Evolutionary conservation across 92 coral and sea anemone genomes (phyloP), one percentile per base, ranked within the genome.

Genomic region (Heteractis magnifica): DNA sequence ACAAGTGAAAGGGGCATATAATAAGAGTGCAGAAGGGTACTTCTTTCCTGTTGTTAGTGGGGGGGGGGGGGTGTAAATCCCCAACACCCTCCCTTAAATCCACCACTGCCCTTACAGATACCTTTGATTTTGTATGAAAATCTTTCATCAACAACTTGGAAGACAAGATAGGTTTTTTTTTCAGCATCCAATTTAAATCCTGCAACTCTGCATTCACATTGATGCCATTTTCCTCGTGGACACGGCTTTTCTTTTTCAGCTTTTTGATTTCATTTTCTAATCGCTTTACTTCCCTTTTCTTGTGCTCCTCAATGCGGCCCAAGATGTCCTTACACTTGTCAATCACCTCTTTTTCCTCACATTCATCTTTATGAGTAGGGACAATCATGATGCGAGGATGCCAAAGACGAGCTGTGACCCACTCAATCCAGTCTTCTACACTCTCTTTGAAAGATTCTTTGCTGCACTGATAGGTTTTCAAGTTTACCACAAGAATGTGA

Each of bases 401-500:
- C 53, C 72, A 81, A 23, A 95, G 90, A 18, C 94, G 94, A 4
- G 94, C 94, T 19, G 94, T 87, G 15, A 94, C 94, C 82, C 93
- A 78, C 56, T 91, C 91, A 13, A 95, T 84, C 98, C 98, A 95
- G 79, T 94, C 94, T 80, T 95, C 94, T 64, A 93, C 94, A 87
- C 88, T 88, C 64, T 80, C 85, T 49, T 87, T 72, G 72, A 92
- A 95, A 49, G 82, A 77, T 26, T 87, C 86, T 81, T 72, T 80
- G 60, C 80, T 92, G 18, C 83, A 59, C 80, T 88, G 26, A 21
- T 94, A 95, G 18, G 76, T 88, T 68, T 79, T 82, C 21, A 95
- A 88, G 70, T 95, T 88, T 49, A 95, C 93, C 6, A 91, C 98
- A 41, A 95, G 85, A 83, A 95, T 77, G 77, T 94, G 91, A 26